Evolutionary conservation across 1,140 invertebrate genomes (phyloP).

Genomic region (Hermatobates lingyangjiaoensis): DNA sequence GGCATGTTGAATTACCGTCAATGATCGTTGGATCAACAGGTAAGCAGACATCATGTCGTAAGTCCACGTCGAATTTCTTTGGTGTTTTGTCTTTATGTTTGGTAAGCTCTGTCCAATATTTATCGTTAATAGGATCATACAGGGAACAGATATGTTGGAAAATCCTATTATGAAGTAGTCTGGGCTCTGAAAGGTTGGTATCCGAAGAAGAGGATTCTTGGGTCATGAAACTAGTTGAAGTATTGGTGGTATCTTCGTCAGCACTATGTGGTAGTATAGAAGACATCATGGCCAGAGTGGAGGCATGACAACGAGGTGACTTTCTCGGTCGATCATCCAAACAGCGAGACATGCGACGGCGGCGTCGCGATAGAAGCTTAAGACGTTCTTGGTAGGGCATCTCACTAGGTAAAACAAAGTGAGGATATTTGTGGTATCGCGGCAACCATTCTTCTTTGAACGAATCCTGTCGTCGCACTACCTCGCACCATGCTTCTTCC

Average conservation of each 20-base stretch:
- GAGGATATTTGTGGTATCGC: conserved; percentile 26
- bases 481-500: too few species aligned
- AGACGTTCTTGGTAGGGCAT: conserved; percentile 35
- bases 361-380: conserved; percentile 19
- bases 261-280: conserved; percentile 24
- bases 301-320: conserved; percentile 64
- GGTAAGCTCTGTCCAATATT: too few species aligned
- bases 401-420: conserved; percentile 54
- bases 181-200: too few species aligned
- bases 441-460: conserved; percentile 32
- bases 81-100: too few species aligned
- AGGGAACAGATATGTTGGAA: too few species aligned
- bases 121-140: too few species aligned
- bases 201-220: conserved; percentile 3
- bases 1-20: neutral
- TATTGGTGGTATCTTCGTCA: conserved; percentile 1
- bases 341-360: conserved; percentile 1
- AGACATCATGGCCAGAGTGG: conserved; percentile 59
- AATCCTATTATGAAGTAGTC: too few species aligned
- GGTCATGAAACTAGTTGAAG: conserved; percentile 8
- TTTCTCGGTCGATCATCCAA: conserved; percentile 47
- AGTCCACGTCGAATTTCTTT: too few species aligned
- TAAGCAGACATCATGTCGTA: neutral
- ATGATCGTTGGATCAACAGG: neutral
- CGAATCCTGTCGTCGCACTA: conserved; percentile 48